Evolutionary conservation across 2,888 invertebrate genomes (phyloP), one percentile per base, ranked within the genome.

Genomic region (Stenichneumon culpator): DNA sequence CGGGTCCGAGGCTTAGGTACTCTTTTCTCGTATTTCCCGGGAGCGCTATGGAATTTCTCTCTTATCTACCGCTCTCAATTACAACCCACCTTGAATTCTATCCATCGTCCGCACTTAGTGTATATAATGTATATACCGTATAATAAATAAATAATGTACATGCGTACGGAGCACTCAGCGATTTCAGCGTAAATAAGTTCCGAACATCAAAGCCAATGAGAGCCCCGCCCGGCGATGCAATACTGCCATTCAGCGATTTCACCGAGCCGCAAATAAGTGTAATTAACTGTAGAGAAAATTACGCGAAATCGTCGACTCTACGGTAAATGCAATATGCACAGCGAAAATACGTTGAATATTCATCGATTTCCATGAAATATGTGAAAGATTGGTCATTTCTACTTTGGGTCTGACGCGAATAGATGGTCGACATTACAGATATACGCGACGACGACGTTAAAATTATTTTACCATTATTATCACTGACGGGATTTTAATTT

Each of bases 21-120:
- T 82, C 79, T 80, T 72, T 47, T 86, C 79, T 86, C 73, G 79
- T 86, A 86, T 86, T 86, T 86, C 82, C 82, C 85, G 85, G 60
- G 82, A 82, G 82, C 70, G 72, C 79, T 69, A 57, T 80, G 72
- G 63, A 86, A 82, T 85, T 82, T 82, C 54, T 72, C 79, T 60
- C 79, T 85, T 85, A 85, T 83, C 77, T 85, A 68, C 73, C 69
- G 50, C 80, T 82, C 77, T 73, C 82, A 86, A 78, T 86, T 86
- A 80, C 63, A 32, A 52, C 25, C 19, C 57, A 25, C 16, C 60
- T 73, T 73, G 67, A 16, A 36, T 54, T 19, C 52, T 67, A 52
- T 14, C 52, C 65, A 9, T 9, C 11, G 50, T 52, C 36, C 14
- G 16, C 39, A 9, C 67, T 16, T 16, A 65, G 25, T 16, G 22